These are phyloP conservation scores for Onthophagus taurus DNA, from an alignment of 1,140 invertebrate species.

Conservation along the genomic window DNA sequence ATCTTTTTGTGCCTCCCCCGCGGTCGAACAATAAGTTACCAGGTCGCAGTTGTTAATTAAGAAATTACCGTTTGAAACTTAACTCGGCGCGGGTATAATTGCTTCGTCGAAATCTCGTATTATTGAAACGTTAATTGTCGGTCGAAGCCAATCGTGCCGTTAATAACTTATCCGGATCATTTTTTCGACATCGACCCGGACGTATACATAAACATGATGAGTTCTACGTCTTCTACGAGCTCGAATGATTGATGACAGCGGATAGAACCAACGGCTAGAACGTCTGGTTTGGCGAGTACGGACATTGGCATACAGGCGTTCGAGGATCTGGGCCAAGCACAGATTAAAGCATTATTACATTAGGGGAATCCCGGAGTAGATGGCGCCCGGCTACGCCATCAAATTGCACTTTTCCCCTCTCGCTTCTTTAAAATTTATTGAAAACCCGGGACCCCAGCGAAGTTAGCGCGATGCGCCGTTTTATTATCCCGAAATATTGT, in stretches of 20 bases:
- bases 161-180: no score
- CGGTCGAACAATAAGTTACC: conserved; percentile 37
- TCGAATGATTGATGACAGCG: conserved; percentile 23
- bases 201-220: conserved; percentile 19
- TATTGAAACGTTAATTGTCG: no score
- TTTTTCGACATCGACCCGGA: background rate
- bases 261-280: conserved; percentile 16
- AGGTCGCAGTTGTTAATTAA: conserved; percentile 38
- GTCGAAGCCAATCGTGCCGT: no score
- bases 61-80: conserved; percentile 36
- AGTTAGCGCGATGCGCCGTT: background rate
- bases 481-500: conserved; percentile 6
- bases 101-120: no score
- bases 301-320: conserved; percentile 27
- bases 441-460: conserved; percentile 4
- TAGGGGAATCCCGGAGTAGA: conserved; percentile 15
- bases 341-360: conserved; percentile 31
- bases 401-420: conserved; percentile 11
- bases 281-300: conserved; percentile 16
- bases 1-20: no score
- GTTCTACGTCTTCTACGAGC: conserved; percentile 22
- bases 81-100: no score
- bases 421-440: conserved; percentile 14
- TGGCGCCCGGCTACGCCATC: conserved; percentile 8
- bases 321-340: conserved; percentile 21